These are phyloP conservation scores for Napeogenes inachia DNA, from an alignment of 2,888 invertebrate species.

Conservation along the genomic window DNA sequence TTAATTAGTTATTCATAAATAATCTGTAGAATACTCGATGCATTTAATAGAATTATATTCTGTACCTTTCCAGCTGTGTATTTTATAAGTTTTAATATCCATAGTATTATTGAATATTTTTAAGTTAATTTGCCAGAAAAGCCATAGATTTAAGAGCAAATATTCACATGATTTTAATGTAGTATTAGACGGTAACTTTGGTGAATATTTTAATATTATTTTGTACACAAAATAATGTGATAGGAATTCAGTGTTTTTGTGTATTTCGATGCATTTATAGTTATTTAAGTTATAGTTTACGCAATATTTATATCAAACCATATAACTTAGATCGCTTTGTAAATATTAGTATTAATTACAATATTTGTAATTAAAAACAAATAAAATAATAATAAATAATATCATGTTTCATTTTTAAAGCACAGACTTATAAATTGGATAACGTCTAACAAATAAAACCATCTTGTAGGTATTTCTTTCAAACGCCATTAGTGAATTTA, in stretches of 20 bases:
- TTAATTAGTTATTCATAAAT: constrained; percentile 33
- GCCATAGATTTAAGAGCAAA: constrained; percentile 42
- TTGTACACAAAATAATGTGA: constrained; percentile 72
- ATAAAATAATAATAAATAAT: constrained; percentile 43
- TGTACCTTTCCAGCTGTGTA: constrained; percentile 24
- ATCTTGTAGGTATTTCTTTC: not conserved
- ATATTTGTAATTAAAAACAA: constrained; percentile 69
- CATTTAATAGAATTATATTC: constrained; percentile 27
- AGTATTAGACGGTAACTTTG: constrained; percentile 11
- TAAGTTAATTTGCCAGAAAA: constrained; percentile 50
- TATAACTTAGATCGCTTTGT: constrained; percentile 64
- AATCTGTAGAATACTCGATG: constrained; percentile 29
- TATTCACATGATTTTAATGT: constrained; percentile 15
- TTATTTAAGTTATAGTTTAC: constrained; percentile 42
- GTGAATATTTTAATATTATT: constrained; percentile 27
- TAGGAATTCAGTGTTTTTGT: constrained; percentile 60
- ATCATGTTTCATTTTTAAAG: constrained; percentile 30
- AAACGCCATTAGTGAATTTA: constrained; percentile 3
- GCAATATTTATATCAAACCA: constrained; percentile 63
- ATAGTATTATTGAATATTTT: constrained; percentile 26
- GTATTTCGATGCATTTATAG: constrained; percentile 70
- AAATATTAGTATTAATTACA: constrained; percentile 70
- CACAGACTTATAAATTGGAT: too few relatives aligned
- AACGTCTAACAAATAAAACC: not conserved
- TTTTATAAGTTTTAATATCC: constrained; percentile 24